These are phyloP conservation scores for Psilopsiagon aurifrons DNA, from an alignment of 2,113 vertebrate genomes.

Conservation along the genomic window DNA sequence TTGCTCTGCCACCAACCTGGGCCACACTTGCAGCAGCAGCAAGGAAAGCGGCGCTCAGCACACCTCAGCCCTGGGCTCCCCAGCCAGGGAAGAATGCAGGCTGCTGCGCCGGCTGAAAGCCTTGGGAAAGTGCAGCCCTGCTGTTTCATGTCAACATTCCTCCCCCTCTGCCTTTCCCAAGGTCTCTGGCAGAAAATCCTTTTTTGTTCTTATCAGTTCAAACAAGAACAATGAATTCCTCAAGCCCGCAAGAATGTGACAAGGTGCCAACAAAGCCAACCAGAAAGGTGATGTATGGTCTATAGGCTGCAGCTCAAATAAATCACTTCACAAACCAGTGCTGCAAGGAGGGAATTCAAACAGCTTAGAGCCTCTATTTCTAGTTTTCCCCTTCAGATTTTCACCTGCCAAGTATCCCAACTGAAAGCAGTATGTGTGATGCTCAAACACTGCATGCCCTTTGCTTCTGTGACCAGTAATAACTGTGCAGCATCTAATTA, in stretches of 20 bases:
- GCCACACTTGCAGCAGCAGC: not conserved
- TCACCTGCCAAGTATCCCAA: constrained; percentile 47
- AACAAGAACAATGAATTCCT: constrained; percentile 86
- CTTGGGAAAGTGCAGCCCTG: constrained; percentile 72
- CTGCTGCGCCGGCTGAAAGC: not conserved
- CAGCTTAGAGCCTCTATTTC: constrained; percentile 15
- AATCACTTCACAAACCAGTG: constrained; percentile 74
- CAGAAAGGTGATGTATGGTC: constrained; percentile 82
- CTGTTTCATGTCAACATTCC: constrained; percentile 72
- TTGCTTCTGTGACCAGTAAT: not conserved
- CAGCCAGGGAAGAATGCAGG: constrained; percentile 3
- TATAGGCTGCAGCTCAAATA: constrained; percentile 73
- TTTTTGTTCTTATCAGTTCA: constrained; percentile 85
- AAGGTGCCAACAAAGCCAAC: constrained; percentile 85
- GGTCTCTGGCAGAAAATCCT: constrained; percentile 78
- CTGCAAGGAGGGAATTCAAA: constrained; percentile 60
- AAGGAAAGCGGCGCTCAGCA: not conserved
- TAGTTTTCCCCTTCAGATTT: not conserved
- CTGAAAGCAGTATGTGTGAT: constrained; percentile 8
- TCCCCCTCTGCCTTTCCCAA: constrained; percentile 77
- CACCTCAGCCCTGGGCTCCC: constrained; percentile 7
- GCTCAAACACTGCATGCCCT: not conserved
- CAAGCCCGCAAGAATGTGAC: constrained; percentile 82
- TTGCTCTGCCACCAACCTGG: not conserved
- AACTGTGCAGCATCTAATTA: not conserved